phyloP scores from a whole-genome alignment of 1,140 invertebrate genomes.

The Drosophila murphyi region DNA sequence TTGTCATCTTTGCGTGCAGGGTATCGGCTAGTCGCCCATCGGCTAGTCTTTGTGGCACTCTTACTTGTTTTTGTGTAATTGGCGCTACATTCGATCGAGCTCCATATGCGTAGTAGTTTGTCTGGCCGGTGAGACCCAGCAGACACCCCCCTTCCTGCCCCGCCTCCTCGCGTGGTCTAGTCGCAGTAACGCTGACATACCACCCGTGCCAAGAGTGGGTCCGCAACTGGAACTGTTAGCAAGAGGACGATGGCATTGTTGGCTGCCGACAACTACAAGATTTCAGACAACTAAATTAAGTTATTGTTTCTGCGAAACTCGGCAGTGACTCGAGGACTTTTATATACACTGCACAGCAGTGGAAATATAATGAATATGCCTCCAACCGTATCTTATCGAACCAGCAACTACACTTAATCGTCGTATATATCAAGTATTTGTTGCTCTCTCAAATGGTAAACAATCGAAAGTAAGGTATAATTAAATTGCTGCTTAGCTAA shows the following conservation, averaged over 20 bases:
- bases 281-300: slow-evolving; percentile 81
- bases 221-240: slow-evolving; percentile 19
- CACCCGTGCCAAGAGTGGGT: slow-evolving; percentile 61
- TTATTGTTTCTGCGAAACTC: slow-evolving; percentile 59
- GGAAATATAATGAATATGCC: too few species aligned
- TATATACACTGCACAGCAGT: slow-evolving; percentile 29
- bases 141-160: background rate
- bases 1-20: background rate
- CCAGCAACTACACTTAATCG: too few species aligned
- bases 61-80: slow-evolving; percentile 65
- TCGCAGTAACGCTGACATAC: slow-evolving; percentile 64
- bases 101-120: slow-evolving; percentile 55
- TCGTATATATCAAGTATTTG: too few species aligned
- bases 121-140: background rate
- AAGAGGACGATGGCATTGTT: slow-evolving; percentile 19
- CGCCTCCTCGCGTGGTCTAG: slow-evolving; percentile 19
- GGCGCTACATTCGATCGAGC: slow-evolving; percentile 56
- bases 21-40: background rate
- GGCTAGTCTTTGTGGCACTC: background rate
- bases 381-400: too few species aligned
- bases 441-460: too few species aligned
- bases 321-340: background rate
- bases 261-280: slow-evolving; percentile 71
- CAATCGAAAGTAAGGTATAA: too few species aligned
- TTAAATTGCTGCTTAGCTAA: too few species aligned